Percentiles rank a stretch among this genome's conserved stretches.
Conservation (phyloP, 2,113 vertebrate species). For the Perca schrenkii region DNA sequence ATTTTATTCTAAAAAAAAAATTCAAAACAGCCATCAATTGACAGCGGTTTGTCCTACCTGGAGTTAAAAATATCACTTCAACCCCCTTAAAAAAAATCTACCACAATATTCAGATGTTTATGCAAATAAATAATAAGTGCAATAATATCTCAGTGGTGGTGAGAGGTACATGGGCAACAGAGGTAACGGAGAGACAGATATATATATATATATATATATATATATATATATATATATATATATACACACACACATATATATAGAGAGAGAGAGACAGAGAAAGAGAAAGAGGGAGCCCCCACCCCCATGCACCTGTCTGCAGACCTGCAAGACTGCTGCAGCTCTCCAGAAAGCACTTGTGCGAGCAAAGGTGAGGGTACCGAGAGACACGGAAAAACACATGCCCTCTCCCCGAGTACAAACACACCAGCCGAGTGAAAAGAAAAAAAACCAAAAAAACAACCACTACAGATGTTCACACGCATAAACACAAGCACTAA, state of each 20-base stretch:
- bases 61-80: conserved; percentile 72
- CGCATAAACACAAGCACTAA: conserved; percentile 4
- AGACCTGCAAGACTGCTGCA: conserved; percentile 59
- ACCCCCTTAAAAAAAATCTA: conserved; percentile 43
- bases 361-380: conserved; percentile 65
- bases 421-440: conserved; percentile 26
- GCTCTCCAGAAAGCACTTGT: conserved; percentile 61
- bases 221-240: no score
- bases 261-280: not conserved
- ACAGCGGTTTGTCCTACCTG: conserved; percentile 47
- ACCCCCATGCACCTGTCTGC: conserved; percentile 56
- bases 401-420: conserved; percentile 29
- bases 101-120: conserved; percentile 76
- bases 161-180: conserved; percentile 19
- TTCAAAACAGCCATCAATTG: conserved; percentile 55
- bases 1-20: conserved; percentile 56
- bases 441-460: conserved; percentile 15
- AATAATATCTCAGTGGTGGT: conserved; percentile 58
- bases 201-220: no score
- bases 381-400: conserved; percentile 56
- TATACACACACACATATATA: no score
- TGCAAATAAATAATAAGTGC: conserved; percentile 73
- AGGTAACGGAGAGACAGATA: conserved; percentile 3
- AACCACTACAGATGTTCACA: conserved; percentile 46
- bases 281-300: not conserved